Evolutionary conservation across 2,113 vertebrate genomes (phyloP).

Genomic region (Cyphomyrus discorhynchus): DNA sequence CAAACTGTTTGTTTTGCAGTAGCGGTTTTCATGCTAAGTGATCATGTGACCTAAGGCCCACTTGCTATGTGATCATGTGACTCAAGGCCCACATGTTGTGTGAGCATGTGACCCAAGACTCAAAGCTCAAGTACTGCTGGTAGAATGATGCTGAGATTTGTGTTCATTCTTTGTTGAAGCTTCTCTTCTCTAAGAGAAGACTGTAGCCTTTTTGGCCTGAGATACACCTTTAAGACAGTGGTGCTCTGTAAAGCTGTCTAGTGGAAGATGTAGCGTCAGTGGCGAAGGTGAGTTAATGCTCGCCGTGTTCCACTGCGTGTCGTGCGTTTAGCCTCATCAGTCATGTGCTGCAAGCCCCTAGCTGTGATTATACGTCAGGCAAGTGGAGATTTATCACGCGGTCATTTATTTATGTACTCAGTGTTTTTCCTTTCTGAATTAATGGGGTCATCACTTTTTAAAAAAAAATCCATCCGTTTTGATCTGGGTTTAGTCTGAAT

Average conservation of each 20-base stretch:
- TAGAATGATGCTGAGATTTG: neutral
- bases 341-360: conserved; percentile 35
- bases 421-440: conserved; percentile 38
- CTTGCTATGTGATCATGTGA: neutral
- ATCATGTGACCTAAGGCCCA: neutral
- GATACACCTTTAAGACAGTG: neutral
- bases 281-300: conserved; percentile 35
- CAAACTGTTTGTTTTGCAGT: neutral
- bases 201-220: neutral
- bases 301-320: conserved; percentile 6
- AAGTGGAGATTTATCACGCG: conserved; percentile 52
- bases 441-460: conserved; percentile 49
- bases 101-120: neutral
- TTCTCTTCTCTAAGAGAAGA: neutral
- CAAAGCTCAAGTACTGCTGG: neutral
- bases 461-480: conserved; percentile 6
- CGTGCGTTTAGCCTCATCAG: conserved; percentile 31
- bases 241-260: neutral
- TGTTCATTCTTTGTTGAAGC: neutral
- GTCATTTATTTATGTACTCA: conserved; percentile 54
- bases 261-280: neutral
- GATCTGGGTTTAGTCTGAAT: conserved; percentile 14
- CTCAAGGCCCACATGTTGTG: neutral
- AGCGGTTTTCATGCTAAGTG: neutral
- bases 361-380: conserved; percentile 57